A percentile compares a stretch with the other conserved stretches of the same genome.
Evolutionary conservation across 2,113 vertebrate species (phyloP).

Genomic region (Turdus rufiventris): DNA sequence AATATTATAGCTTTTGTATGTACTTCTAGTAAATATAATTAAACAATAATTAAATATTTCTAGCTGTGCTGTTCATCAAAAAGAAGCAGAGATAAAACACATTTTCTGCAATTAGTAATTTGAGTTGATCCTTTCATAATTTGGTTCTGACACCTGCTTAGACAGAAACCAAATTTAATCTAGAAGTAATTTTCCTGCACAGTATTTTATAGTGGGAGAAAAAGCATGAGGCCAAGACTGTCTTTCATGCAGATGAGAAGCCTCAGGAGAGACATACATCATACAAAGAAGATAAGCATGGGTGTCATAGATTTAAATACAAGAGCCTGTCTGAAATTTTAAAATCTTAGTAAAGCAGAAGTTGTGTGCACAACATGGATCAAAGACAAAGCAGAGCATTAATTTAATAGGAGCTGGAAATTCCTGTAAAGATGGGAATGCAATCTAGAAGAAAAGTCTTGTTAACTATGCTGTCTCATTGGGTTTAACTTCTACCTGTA

Average conservation of each 20-base stretch:
- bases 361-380: background rate
- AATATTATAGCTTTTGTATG: background rate
- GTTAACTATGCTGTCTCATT: background rate
- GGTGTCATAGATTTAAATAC: background rate
- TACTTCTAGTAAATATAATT: slow-evolving; percentile 37
- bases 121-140: slow-evolving; percentile 28
- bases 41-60: slow-evolving; percentile 55
- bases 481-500: background rate
- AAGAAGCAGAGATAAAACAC: slow-evolving; percentile 33
- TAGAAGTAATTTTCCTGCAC: slow-evolving; percentile 12
- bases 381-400: background rate
- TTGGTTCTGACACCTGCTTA: slow-evolving; percentile 25
- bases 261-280: background rate
- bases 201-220: background rate
- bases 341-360: background rate
- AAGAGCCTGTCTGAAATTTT: background rate
- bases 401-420: background rate
- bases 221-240: background rate
- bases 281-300: background rate
- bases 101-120: slow-evolving; percentile 16
- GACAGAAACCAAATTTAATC: slow-evolving; percentile 8
- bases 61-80: slow-evolving; percentile 8
- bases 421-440: background rate
- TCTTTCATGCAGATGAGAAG: background rate
- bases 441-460: background rate